Percentiles rank a stretch among this genome's conserved stretches.
phyloP scores from a whole-genome alignment of 2,888 invertebrate genomes.

The Crioceris asparagi region DNA sequence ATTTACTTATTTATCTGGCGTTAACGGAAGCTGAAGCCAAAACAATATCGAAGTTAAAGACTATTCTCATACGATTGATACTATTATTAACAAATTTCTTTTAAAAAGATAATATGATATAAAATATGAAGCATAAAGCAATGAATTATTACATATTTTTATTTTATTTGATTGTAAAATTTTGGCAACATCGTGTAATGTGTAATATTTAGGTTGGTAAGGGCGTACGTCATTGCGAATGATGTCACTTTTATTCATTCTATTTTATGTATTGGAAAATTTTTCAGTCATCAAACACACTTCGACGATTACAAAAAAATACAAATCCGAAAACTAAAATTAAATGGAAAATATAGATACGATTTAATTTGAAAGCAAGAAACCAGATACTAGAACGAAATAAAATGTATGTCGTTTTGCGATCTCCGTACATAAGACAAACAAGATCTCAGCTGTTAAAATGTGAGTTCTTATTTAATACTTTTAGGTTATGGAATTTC shows the following conservation, averaged over 20 bases:
- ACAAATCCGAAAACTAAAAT: slow-evolving; percentile 12
- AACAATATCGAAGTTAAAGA: too few relatives aligned
- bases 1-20: too few relatives aligned
- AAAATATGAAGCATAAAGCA: too few relatives aligned
- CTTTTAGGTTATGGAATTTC: slow-evolving; percentile 24
- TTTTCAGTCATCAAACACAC: slow-evolving; percentile 25
- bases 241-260: slow-evolving; percentile 24
- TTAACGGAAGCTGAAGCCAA: too few relatives aligned
- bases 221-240: slow-evolving; percentile 1
- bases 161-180: too few relatives aligned
- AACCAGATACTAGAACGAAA: background rate
- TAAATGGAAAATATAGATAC: slow-evolving; percentile 8
- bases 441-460: slow-evolving; percentile 24
- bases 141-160: too few relatives aligned
- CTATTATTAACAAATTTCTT: too few relatives aligned
- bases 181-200: too few relatives aligned
- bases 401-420: slow-evolving; percentile 29
- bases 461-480: slow-evolving; percentile 22
- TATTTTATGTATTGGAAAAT: slow-evolving; percentile 28
- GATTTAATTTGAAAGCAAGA: background rate
- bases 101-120: too few relatives aligned
- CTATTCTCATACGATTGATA: too few relatives aligned
- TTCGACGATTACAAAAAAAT: slow-evolving; percentile 8
- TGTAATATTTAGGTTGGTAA: too few relatives aligned
- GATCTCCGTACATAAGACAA: slow-evolving; percentile 25